Evolutionary conservation across 2,888 invertebrate genomes (phyloP).

Genomic region (Lasioglossum lativentre): DNA sequence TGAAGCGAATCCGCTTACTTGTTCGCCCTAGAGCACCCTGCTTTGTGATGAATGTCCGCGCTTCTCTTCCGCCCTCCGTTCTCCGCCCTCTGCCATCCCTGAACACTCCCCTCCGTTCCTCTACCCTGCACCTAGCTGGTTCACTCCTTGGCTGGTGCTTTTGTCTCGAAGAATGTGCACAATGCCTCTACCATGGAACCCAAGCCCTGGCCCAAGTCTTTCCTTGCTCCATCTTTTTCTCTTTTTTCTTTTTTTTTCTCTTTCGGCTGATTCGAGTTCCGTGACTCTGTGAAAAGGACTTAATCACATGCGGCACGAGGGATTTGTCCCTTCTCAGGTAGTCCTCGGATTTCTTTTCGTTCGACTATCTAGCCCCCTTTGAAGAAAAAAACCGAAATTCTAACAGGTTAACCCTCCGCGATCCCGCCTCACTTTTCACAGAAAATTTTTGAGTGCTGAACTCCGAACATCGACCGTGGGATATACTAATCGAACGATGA

Average conservation of each 20-base stretch:
- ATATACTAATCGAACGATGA: neutral
- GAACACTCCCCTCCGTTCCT: conserved; percentile 25
- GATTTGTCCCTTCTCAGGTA: conserved; percentile 72
- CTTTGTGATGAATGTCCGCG: conserved; percentile 72
- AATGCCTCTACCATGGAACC: conserved; percentile 64
- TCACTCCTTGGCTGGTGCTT: conserved; percentile 51
- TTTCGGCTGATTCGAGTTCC: conserved; percentile 52
- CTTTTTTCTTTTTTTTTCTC: conserved; percentile 12
- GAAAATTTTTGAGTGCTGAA: neutral
- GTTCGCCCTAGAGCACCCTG: conserved; percentile 72
- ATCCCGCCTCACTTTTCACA: neutral
- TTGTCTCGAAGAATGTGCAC: conserved; percentile 70
- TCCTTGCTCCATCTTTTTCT: conserved; percentile 23
- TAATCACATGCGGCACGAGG: conserved; percentile 67
- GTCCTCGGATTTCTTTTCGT: conserved; percentile 55
- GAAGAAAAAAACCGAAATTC: conserved; percentile 14
- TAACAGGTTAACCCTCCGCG: conserved; percentile 13
- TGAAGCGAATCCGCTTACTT: conserved; percentile 67
- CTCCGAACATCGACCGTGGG: neutral
- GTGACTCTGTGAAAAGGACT: conserved; percentile 69
- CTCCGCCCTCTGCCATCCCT: conserved; percentile 29
- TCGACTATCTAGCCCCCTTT: conserved; percentile 10
- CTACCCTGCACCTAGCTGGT: neutral
- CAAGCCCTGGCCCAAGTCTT: conserved; percentile 38
- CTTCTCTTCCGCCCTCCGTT: conserved; percentile 51